Conservation (phyloP, 2,888 invertebrate species). For the Chrysina gloriosa region DNA sequence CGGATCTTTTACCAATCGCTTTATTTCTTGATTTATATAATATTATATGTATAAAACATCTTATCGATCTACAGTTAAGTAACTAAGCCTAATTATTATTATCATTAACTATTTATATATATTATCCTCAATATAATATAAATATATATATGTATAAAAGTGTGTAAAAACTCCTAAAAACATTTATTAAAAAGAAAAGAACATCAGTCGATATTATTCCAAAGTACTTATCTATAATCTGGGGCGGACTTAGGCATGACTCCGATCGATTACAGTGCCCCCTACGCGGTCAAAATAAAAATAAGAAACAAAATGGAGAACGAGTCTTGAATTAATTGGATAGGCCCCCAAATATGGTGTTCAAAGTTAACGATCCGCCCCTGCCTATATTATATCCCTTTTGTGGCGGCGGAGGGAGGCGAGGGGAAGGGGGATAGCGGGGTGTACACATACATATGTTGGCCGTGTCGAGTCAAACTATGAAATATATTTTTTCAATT, state of each 20-base stretch:
- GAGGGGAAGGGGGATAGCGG: too few relatives aligned
- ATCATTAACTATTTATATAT: constrained; percentile 30
- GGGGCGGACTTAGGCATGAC: neutral
- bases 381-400: too few relatives aligned
- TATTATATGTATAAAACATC: constrained; percentile 34
- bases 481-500: too few relatives aligned
- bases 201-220: constrained; percentile 11
- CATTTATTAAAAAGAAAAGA: constrained; percentile 6
- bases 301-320: neutral
- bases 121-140: constrained; percentile 36
- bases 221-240: neutral
- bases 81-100: constrained; percentile 34
- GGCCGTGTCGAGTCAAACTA: too few relatives aligned
- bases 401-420: too few relatives aligned
- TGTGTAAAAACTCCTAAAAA: constrained; percentile 33
- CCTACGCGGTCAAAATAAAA: neutral
- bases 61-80: constrained; percentile 27
- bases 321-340: too few relatives aligned
- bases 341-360: too few relatives aligned
- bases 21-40: too few relatives aligned
- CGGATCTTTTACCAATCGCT: too few relatives aligned
- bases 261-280: neutral
- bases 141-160: constrained; percentile 30
- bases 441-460: too few relatives aligned
- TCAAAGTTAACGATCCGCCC: too few relatives aligned